Percentiles rank a stretch among this genome's conserved stretches.
These are phyloP conservation scores for Pachymerium ferrugineum DNA, from an alignment of 2,888 invertebrate genomes.

Conservation along the genomic window DNA sequence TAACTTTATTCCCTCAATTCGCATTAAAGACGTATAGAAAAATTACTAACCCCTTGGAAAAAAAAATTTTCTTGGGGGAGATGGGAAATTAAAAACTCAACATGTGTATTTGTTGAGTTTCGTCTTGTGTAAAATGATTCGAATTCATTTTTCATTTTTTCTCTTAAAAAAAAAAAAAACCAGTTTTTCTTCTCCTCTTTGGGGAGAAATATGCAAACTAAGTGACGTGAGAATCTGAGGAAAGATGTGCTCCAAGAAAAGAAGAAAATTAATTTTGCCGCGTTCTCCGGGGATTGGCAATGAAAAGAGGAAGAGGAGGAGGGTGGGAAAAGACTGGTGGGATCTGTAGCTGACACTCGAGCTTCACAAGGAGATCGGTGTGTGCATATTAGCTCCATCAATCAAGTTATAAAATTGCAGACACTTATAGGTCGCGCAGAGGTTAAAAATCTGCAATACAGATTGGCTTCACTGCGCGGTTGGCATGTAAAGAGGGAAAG, in stretches of 20 bases:
- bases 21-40: too few species aligned
- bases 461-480: conserved; percentile 8
- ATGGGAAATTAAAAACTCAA: too few species aligned
- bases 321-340: not conserved
- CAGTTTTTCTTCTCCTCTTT: not conserved
- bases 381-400: conserved; percentile 8
- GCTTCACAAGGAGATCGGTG: not conserved
- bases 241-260: not conserved
- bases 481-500: not conserved
- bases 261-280: not conserved
- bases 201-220: not conserved
- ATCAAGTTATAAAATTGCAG: conserved; percentile 5
- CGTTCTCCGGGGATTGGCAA: not conserved
- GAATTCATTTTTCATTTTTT: not conserved
- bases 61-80: too few species aligned
- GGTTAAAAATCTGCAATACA: conserved; percentile 18
- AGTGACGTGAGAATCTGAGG: not conserved
- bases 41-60: too few species aligned
- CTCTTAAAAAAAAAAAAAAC: too few species aligned
- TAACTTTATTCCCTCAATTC: too few species aligned
- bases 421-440: conserved; percentile 6
- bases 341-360: not conserved
- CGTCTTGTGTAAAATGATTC: too few species aligned
- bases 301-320: not conserved
- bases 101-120: too few species aligned